A percentile compares a stretch with the other conserved stretches of the same genome.
Conservation (phyloP, 2,113 vertebrate species). For the Cyprinodon variegatus region DNA sequence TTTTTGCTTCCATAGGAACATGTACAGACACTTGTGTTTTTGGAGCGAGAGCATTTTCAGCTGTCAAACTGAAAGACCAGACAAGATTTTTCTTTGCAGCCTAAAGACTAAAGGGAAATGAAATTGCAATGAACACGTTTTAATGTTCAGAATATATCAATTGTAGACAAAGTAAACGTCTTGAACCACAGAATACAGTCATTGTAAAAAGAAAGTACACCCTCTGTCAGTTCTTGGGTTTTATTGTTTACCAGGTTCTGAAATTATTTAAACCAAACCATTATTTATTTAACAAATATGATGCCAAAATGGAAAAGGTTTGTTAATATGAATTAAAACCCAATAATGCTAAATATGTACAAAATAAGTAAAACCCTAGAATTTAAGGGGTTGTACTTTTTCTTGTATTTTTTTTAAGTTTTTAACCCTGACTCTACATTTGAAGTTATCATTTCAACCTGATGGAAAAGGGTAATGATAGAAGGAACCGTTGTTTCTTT, state of each 20-base stretch:
- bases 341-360: background rate
- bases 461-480: constrained; percentile 58
- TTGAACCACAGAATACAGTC: constrained; percentile 36
- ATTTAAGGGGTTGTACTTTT: background rate
- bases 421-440: constrained; percentile 17
- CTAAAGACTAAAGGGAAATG: constrained; percentile 73
- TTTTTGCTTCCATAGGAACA: constrained; percentile 64
- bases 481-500: constrained; percentile 69
- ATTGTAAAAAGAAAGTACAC: background rate
- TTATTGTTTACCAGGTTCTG: background rate
- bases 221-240: background rate
- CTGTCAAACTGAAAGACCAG: constrained; percentile 22
- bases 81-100: constrained; percentile 69
- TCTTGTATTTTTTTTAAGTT: background rate
- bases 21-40: constrained; percentile 69
- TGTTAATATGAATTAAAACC: background rate
- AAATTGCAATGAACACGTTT: constrained; percentile 78
- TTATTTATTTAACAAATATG: background rate
- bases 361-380: background rate
- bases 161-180: constrained; percentile 51
- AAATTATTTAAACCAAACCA: background rate
- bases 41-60: constrained; percentile 65
- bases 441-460: constrained; percentile 61
- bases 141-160: constrained; percentile 76
- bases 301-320: background rate